These are phyloP conservation scores for Callosobruchus maculatus DNA, from an alignment of 2,888 invertebrate species.

Conservation along the genomic window DNA sequence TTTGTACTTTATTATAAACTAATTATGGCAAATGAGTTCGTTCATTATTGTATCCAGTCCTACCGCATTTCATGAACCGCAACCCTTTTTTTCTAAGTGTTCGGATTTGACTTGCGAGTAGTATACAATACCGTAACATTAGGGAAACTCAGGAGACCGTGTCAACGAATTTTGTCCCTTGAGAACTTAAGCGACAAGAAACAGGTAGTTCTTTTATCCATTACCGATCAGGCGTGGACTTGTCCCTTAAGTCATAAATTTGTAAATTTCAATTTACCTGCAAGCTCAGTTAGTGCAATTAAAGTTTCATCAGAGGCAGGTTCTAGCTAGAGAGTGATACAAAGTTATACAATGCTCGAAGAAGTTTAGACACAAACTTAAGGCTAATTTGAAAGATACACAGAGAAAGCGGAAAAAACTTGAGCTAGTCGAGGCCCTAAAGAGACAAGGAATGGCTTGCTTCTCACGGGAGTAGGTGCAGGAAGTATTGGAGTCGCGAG, in stretches of 20 bases:
- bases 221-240: not conserved
- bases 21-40: no score
- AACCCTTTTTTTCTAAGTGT: no score
- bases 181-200: not conserved
- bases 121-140: no score
- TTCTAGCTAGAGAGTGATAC: not conserved
- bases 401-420: not conserved
- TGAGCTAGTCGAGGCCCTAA: no score
- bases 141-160: not conserved
- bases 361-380: not conserved
- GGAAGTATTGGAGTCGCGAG: no score
- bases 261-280: not conserved
- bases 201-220: not conserved
- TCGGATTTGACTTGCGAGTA: no score
- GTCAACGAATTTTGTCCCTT: not conserved
- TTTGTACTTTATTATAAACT: no score
- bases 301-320: not conserved
- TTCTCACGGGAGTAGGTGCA: no score
- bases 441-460: no score
- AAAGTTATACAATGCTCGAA: not conserved
- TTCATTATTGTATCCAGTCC: no score
- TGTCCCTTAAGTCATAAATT: not conserved
- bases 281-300: not conserved
- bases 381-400: not conserved
- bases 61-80: no score